Base-by-base conservation (phyloP, 2,888 invertebrate genomes). In the Cistogaster globosa region DNA sequence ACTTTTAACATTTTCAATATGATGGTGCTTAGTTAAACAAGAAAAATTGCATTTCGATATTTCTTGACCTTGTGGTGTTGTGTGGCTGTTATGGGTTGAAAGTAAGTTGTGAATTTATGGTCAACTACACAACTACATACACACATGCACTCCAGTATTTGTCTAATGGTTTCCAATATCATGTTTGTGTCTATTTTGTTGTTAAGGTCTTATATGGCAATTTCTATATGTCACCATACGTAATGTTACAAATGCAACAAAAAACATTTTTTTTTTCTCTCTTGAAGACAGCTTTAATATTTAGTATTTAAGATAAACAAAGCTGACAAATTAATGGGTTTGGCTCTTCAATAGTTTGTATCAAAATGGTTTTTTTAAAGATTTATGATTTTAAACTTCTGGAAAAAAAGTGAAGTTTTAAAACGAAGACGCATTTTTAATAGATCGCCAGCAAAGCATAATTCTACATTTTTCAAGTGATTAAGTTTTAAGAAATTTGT, bases 61-160 rank as follows among this genome's bases (percentile, higher is more conserved):
- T 42, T 36, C n/a, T 62, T 85, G 75, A 71, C 84, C 84, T 85
- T 85, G 84, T 60, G 74, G 36, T 65, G 36, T 65, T 78, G 36
- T 65, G 36, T 65, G 38, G 74, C 42, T 79, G 69, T 14, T 69
- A 57, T 51, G 36, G 68, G 65, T 69, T 60, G 65, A 45, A 62
- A 69, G 71, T 57, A 62, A 84, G 65, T 68, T 65, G 69, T 74
- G 20, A 85, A 71, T 85, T 85, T 79, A 78, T 82, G 63, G 60
- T 72, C 78, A 82, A 67, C 60, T 45, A 72, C 77, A 62, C 22
- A 63, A 42, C 45, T 36, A 48, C 63, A 42, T 42, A 42, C 42
- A 38, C 8, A 42, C 12, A 42, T 32, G 53, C 18, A 58, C 26
- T 62, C 12, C 16, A 42, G 60, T 51, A 78, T 76, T 71, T 77